Evolutionary conservation across 2,888 invertebrate species (phyloP), one percentile per base, ranked within the genome.

Genomic region (Drosophila neotestacea): DNA sequence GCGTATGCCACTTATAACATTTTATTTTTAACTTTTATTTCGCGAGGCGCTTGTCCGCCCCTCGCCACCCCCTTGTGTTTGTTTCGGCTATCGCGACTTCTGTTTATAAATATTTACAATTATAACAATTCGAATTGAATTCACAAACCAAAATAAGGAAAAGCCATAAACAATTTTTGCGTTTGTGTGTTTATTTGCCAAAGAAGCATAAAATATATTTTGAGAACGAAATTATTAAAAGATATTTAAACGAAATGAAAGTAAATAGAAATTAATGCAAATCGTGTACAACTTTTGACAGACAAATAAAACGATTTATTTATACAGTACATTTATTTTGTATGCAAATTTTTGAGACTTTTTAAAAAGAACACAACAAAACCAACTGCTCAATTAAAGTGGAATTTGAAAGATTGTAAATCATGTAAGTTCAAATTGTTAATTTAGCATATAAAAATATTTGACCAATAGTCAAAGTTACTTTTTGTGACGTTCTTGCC

Each of bases 1-100:
- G 79, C 74, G 73, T 67, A 71, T 81, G 69, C 73, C 81, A 83
- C 77, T 72, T 83, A 71, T 66, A 86, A 73, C 64, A 69, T 61
- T 65, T 77, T 75, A 80, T 77, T 77, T 77, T 60, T 72, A 78
- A 77, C 61, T 62, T 77, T 75, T 62, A 78, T 75, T 74, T 75
- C 54, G 76, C 58, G 64, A 59, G 70, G 41, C 65, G 60, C 32
- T 30, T n/a, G 44, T n/a, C 42, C 51, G 56, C 47, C 47, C 6
- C 11, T 11, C 48, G 11, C 30, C 58, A 16, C 27, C 44, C 39
- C 34, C 50, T 39, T 46, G 46, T 58, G 56, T 47, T 46, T 58
- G 47, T 38, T 47, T 36, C 42, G 42, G 32, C 55, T 55, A 55
- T 42, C 55, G 55, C 69, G 70, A 69, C 60, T 55, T 70, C 39